Evolutionary conservation across 2,113 vertebrate species (phyloP), one percentile per base, ranked within the genome.

Genomic region (Myiopsitta monachus): DNA sequence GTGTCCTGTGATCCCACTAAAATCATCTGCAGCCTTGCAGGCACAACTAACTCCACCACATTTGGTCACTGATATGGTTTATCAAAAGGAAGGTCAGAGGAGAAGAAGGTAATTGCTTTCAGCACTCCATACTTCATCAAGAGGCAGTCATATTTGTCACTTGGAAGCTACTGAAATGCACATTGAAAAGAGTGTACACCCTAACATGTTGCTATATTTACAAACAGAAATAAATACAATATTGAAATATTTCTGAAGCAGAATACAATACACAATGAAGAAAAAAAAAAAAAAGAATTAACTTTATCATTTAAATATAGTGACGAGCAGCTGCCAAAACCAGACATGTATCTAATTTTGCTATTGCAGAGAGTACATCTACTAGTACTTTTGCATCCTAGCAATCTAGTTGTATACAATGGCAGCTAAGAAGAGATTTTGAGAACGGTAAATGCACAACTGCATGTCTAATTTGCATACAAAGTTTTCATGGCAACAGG

Each of bases 401-500:
- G 59, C 13, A 38, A 49, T 62, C 13, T 81, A 47, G 54, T 70
- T 88, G 74, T 63, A 54, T 69, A 54, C 11, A 66, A 38, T 47
- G 17, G 22, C 15, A 74, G 22, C 18, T 54, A 64, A 80, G 31
- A 83, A 70, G 28, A 88, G 3, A 18, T 77, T 86, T 92, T 90
- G 49, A 57, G 51, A 75, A 70, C 21, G 6, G 26, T 44, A 88
- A 62, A 62, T 33, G 51, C 27, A 66, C 24, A 81, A 49, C 44
- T 83, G 9, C 14, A 54, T 69, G 19, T 27, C 41, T 76, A 73
- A 83, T 74, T 67, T 78, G 2, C 11, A 66, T 70, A n/a, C 38
- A 74, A 59, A 77, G 2, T 30, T 90, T 90, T 91, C 57, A n/a
- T 1, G 1, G 18, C 9, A 67, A 11, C 0, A 0, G 47, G 19